phyloP scores from a whole-genome alignment of 2,888 invertebrate species.

The Acrobasis consociella region DNA sequence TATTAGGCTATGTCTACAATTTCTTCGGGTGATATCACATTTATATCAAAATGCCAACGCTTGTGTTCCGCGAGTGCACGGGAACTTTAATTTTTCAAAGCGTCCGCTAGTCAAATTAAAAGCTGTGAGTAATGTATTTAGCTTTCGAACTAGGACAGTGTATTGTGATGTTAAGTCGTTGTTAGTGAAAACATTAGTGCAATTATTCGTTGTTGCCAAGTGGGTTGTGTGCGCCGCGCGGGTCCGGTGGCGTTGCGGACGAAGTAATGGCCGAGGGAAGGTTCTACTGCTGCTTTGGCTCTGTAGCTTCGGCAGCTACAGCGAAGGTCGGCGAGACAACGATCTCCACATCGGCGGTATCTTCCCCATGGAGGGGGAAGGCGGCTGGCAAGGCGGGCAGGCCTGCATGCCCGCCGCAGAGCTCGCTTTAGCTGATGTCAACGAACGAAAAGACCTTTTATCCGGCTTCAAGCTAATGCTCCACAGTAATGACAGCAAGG shows the following conservation, averaged over 20 bases:
- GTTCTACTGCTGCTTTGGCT: conserved; percentile 62
- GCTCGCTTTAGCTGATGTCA: conserved; percentile 98
- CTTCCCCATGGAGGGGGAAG: conserved; percentile 97
- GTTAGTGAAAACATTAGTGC: conserved; percentile 76
- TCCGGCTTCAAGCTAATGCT: conserved; percentile 95
- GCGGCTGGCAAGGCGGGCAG: conserved; percentile 99
- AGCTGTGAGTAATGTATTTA: conserved; percentile 58
- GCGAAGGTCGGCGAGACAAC: conserved; percentile 82
- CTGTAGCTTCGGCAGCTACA: conserved; percentile 56
- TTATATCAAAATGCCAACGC: conserved; percentile 55
- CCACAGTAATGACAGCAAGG: conserved; percentile 98
- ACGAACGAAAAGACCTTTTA: conserved; percentile 92
- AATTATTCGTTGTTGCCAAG: conserved; percentile 79
- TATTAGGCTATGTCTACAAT: conserved; percentile 78
- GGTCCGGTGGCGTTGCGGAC: conserved; percentile 39
- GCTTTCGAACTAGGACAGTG: conserved; percentile 75
- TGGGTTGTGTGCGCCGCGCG: conserved; percentile 57
- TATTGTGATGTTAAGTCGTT: conserved; percentile 68
- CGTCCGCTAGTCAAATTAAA: conserved; percentile 81
- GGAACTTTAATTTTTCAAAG: conserved; percentile 76
- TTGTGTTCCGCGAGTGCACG: conserved; percentile 57
- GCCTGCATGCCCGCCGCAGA: conserved; percentile 99
- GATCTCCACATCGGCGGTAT: conserved; percentile 98
- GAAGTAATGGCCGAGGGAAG: conserved; percentile 37
- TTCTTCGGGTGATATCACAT: conserved; percentile 62